These are phyloP conservation scores for Urocitellus parryii DNA, from an alignment of 2,113 vertebrate species.

Conservation along the genomic window DNA sequence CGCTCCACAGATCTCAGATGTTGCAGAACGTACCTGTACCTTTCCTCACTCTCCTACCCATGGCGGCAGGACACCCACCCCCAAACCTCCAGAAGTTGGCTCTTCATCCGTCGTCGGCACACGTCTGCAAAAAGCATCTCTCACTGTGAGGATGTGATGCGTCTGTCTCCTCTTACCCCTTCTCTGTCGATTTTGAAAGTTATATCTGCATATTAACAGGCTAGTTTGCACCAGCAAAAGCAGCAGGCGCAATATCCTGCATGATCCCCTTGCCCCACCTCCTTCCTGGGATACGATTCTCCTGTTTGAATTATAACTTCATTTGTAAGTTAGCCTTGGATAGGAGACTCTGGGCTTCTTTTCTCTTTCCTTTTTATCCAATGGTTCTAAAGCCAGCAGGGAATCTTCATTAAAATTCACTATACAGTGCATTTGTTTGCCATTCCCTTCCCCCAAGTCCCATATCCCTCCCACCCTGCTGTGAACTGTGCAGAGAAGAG, in stretches of 20 bases:
- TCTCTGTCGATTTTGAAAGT: constrained; percentile 67
- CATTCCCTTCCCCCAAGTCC: constrained; percentile 70
- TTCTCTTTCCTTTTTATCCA: not conserved
- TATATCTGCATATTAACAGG: not conserved
- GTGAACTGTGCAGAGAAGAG: constrained; percentile 71
- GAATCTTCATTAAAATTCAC: constrained; percentile 88
- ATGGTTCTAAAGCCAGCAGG: constrained; percentile 81
- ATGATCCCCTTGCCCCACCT: not conserved
- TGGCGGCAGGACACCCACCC: not conserved
- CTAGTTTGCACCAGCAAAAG: constrained; percentile 63
- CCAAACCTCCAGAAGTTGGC: not conserved
- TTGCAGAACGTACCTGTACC: not conserved
- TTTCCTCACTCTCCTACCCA: not conserved
- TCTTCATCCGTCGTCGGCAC: not conserved
- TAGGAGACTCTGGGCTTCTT: constrained; percentile 65
- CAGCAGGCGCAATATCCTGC: constrained; percentile 64
- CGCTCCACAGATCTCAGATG: not conserved
- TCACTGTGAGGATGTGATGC: not conserved
- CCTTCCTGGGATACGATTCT: constrained; percentile 58
- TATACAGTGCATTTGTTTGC: constrained; percentile 84
- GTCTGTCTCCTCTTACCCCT: not conserved
- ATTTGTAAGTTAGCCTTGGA: constrained; percentile 74
- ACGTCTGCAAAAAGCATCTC: not conserved
- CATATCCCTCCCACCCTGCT: constrained; percentile 48
- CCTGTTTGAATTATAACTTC: constrained; percentile 78